Conservation (phyloP, 2,113 vertebrate genomes). For the Marcusenius ussheri region DNA sequence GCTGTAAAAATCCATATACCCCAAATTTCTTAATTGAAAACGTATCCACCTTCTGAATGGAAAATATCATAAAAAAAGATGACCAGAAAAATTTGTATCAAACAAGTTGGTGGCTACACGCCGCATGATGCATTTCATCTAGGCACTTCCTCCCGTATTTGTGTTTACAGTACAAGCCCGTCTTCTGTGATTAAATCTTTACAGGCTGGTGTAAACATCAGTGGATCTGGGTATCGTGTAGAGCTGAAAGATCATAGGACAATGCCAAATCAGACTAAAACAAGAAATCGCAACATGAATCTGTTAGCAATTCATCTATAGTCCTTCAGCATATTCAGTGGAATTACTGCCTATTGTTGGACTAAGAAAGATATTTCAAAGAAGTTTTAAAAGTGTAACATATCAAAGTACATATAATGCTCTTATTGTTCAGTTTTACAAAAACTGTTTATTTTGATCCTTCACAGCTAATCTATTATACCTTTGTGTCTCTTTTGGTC, state of each 20-base stretch:
- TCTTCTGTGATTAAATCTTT: not conserved
- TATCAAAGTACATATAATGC: not conserved
- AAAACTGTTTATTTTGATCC: not conserved
- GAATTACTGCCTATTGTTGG: not conserved
- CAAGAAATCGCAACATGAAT: not conserved
- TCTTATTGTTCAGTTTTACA: not conserved
- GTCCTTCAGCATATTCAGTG: not conserved
- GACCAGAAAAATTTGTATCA: not conserved
- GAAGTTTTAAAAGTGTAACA: not conserved
- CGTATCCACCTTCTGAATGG: not conserved
- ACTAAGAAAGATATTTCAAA: not conserved
- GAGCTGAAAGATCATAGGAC: not conserved
- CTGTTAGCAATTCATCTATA: not conserved
- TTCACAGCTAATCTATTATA: not conserved
- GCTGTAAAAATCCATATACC: not conserved
- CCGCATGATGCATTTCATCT: not conserved
- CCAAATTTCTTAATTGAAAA: not conserved
- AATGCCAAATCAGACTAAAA: not conserved
- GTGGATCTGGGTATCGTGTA: not conserved
- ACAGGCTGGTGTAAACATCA: not conserved
- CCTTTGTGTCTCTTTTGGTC: not conserved
- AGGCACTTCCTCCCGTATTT: not conserved
- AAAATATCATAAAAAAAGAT: not conserved
- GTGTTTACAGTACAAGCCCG: not conserved
- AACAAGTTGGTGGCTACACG: not conserved